Evolutionary conservation across 2,888 invertebrate species (phyloP).

Genomic region (Diadromus collaris): DNA sequence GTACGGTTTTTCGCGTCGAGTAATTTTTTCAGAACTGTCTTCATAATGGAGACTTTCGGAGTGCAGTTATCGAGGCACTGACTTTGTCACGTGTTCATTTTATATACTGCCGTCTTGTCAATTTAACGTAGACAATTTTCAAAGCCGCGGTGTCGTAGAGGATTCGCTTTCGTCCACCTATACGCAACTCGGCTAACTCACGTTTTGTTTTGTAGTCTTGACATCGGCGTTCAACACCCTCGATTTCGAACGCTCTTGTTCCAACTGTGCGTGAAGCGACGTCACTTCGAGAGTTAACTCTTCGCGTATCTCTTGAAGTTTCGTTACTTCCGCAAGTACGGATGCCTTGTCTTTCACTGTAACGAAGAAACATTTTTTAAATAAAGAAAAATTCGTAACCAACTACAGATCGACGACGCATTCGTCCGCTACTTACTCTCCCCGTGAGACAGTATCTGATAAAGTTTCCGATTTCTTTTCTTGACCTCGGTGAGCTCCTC

Average conservation of each 20-base stretch:
- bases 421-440: slow-evolving; percentile 84
- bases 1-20: too few relatives aligned
- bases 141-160: not conserved
- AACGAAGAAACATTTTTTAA: slow-evolving; percentile 61
- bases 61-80: too few relatives aligned
- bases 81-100: too few relatives aligned
- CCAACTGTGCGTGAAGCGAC: slow-evolving; percentile 86
- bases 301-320: slow-evolving; percentile 85
- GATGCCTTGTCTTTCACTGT: slow-evolving; percentile 92
- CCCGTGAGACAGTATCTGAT: slow-evolving; percentile 86
- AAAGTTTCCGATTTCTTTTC: slow-evolving; percentile 86
- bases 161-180: not conserved
- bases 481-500: slow-evolving; percentile 86
- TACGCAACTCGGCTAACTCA: slow-evolving; percentile 61
- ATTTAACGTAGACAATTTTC: not conserved
- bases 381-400: not conserved
- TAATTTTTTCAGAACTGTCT: too few relatives aligned
- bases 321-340: slow-evolving; percentile 87
- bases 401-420: slow-evolving; percentile 15
- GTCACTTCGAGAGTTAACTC: slow-evolving; percentile 88
- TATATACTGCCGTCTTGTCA: not conserved
- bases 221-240: slow-evolving; percentile 82
- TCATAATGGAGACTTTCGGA: too few relatives aligned
- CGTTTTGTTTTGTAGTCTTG: slow-evolving; percentile 77
- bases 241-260: slow-evolving; percentile 88